Evolutionary conservation across 2,888 invertebrate genomes (phyloP).

Genomic region (Actias luna): DNA sequence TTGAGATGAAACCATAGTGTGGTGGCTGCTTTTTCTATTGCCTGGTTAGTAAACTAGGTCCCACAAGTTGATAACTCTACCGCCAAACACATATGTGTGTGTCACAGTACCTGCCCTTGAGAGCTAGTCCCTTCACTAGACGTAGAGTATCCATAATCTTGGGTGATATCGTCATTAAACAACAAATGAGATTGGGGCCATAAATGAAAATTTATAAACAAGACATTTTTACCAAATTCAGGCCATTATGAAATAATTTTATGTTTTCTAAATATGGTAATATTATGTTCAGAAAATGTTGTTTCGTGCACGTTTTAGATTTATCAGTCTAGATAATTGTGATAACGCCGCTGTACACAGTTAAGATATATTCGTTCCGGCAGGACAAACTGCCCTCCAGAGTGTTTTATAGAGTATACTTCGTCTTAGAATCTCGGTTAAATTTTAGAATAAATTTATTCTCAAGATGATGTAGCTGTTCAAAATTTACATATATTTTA

Average conservation of each 20-base stretch:
- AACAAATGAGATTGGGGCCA: no score
- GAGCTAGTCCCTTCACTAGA: no score
- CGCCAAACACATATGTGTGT: no score
- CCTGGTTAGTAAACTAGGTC: no score
- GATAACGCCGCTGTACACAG: neutral
- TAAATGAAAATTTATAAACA: no score
- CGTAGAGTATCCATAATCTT: no score
- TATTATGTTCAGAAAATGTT: neutral
- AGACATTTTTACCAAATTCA: neutral
- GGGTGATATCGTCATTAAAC: no score
- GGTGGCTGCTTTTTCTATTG: no score
- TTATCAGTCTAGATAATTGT: conserved; percentile 22
- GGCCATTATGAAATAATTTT: neutral
- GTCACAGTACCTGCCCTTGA: no score
- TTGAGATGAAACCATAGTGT: no score
- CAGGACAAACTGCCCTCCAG: conserved; percentile 38
- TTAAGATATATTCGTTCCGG: conserved; percentile 27
- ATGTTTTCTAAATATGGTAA: neutral
- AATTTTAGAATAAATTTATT: conserved; percentile 22
- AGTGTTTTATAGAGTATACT: conserved; percentile 33
- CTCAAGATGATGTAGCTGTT: neutral
- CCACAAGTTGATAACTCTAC: no score
- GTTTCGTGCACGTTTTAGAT: conserved; percentile 21
- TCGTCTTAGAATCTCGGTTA: conserved; percentile 32
- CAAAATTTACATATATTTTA: neutral